A percentile compares a stretch with the other conserved stretches of the same genome.
phyloP scores from a whole-genome alignment of 2,113 vertebrate species.

The Calidris pygmaea region DNA sequence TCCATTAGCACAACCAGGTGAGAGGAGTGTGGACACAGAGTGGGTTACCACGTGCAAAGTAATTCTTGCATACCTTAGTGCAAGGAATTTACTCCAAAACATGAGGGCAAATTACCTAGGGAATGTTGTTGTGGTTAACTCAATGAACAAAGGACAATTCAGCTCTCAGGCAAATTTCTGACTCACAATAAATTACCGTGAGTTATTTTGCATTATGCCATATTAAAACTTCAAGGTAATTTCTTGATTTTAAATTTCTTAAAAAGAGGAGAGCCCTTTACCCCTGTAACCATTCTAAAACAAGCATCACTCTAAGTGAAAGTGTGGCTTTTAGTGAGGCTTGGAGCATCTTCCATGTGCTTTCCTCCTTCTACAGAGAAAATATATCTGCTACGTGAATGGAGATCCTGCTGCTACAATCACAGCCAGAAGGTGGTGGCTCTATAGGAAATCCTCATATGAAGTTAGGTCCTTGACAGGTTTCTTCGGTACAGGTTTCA shows the following conservation, averaged over 20 bases:
- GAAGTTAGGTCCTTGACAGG: background rate
- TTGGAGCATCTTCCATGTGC: background rate
- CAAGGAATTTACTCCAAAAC: background rate
- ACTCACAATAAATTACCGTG: background rate
- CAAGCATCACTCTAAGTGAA: background rate
- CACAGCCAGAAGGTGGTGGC: background rate
- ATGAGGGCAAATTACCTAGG: background rate
- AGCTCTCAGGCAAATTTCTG: background rate
- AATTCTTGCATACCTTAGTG: background rate
- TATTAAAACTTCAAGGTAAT: background rate
- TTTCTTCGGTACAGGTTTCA: background rate
- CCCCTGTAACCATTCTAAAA: background rate
- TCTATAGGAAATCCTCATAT: background rate
- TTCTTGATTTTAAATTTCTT: background rate
- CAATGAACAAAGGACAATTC: background rate
- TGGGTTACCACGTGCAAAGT: background rate
- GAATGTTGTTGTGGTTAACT: background rate
- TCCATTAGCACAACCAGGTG: background rate
- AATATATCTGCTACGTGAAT: background rate
- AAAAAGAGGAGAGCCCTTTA: background rate
- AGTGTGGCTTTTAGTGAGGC: background rate
- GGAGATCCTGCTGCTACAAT: background rate
- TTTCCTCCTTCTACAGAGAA: background rate
- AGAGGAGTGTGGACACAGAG: background rate
- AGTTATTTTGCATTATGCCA: background rate